phyloP scores from a whole-genome alignment of 1,140 invertebrate genomes.

The Coboldia fuscipes region DNA sequence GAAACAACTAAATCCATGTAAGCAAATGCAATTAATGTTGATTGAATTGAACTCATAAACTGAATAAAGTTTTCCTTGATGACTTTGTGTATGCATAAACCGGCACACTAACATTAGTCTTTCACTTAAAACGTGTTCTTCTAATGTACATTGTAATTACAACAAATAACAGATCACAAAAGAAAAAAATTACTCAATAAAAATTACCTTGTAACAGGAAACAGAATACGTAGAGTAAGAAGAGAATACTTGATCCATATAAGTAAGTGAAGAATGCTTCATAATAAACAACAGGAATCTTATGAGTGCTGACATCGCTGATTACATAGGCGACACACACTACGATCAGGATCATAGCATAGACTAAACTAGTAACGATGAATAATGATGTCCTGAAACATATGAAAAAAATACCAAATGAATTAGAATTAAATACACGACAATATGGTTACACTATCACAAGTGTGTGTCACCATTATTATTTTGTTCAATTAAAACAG shows the following conservation, averaged over 20 bases:
- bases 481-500: no score
- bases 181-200: neutral
- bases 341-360: slow-evolving; percentile 76
- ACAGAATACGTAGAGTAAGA: slow-evolving; percentile 90
- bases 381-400: slow-evolving; percentile 73
- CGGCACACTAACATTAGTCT: no score
- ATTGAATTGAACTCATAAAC: no score
- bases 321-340: slow-evolving; percentile 82
- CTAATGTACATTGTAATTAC: no score
- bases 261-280: slow-evolving; percentile 96
- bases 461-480: no score
- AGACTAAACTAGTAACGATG: slow-evolving; percentile 86
- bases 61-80: no score
- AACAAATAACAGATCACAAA: no score
- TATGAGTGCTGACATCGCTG: slow-evolving; percentile 80
- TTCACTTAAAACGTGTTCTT: no score
- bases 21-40: no score
- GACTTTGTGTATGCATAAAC: no score
- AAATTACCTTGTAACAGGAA: slow-evolving; percentile 65
- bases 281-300: slow-evolving; percentile 73
- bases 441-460: no score
- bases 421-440: slow-evolving; percentile 1
- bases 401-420: slow-evolving; percentile 8
- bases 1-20: no score
- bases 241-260: slow-evolving; percentile 84